These are phyloP conservation scores for Drosophila burlai DNA, from an alignment of 1,140 invertebrate species.

Conservation along the genomic window DNA sequence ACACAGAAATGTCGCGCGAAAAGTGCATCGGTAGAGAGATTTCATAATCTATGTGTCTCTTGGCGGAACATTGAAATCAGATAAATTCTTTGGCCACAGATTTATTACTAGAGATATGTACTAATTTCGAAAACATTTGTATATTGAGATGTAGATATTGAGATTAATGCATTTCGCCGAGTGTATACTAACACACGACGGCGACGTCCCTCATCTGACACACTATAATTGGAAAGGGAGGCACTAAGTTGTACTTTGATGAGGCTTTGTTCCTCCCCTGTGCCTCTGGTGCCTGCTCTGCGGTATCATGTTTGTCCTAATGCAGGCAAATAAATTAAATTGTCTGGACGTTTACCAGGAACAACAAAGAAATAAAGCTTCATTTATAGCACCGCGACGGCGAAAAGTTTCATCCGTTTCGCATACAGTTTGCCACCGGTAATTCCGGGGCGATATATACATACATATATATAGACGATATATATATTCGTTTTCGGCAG, in stretches of 20 bases:
- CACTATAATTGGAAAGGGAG: constrained; percentile 19
- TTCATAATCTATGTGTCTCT: background rate
- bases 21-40: constrained; percentile 15
- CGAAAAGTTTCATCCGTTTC: constrained; percentile 30
- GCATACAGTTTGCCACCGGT: constrained; percentile 26
- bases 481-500: constrained; percentile 16
- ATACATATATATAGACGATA: background rate
- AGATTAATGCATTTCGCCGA: background rate
- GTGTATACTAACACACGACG: constrained; percentile 20
- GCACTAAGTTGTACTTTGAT: constrained; percentile 36
- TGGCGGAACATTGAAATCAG: background rate
- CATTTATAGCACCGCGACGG: constrained; percentile 27
- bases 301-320: constrained; percentile 53
- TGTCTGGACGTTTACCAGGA: constrained; percentile 41
- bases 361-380: constrained; percentile 34
- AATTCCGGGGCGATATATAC: background rate
- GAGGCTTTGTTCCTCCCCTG: constrained; percentile 9
- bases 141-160: background rate
- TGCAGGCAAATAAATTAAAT: constrained; percentile 71
- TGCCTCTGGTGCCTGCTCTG: constrained; percentile 21
- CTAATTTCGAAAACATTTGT: background rate
- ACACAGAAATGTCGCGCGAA: constrained; percentile 1
- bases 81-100: background rate
- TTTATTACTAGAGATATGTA: background rate
- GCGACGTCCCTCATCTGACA: constrained; percentile 24